Conservation (phyloP, 2,888 invertebrate species). For the Drosophila bunnanda region DNA sequence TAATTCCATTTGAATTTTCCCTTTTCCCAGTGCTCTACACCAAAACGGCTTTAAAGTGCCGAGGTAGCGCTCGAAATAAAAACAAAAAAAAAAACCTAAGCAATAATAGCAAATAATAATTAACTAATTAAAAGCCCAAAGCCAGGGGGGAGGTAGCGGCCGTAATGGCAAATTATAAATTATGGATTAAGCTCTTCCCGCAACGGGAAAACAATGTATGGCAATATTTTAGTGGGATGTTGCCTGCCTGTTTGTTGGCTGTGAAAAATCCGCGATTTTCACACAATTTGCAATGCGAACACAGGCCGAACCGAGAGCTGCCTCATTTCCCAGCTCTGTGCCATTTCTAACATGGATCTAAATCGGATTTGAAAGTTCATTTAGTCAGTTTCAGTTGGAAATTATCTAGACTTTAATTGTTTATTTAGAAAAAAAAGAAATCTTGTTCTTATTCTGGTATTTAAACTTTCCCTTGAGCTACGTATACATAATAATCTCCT, state of each 20-base stretch:
- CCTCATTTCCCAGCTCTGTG: slow-evolving; percentile 12
- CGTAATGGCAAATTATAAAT: slow-evolving; percentile 65
- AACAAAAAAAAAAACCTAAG: slow-evolving; percentile 32
- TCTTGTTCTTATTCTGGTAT: background rate
- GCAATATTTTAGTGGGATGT: slow-evolving; percentile 12
- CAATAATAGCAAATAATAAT: slow-evolving; percentile 66
- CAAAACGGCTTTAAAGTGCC: slow-evolving; percentile 22
- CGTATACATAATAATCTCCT: background rate
- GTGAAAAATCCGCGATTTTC: slow-evolving; percentile 58
- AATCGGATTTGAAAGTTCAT: slow-evolving; percentile 26
- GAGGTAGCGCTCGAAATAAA: background rate
- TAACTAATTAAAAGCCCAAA: slow-evolving; percentile 63
- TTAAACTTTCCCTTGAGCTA: background rate
- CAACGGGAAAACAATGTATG: slow-evolving; percentile 40
- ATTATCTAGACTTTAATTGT: no score
- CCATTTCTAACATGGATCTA: slow-evolving; percentile 5
- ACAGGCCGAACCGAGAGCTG: background rate
- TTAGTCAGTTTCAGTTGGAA: background rate
- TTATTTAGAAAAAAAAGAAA: background rate
- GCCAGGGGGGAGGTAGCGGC: slow-evolving; percentile 29
- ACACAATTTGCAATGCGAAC: slow-evolving; percentile 71
- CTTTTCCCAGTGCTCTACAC: background rate
- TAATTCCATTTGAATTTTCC: slow-evolving; percentile 9
- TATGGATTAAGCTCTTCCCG: slow-evolving; percentile 58
- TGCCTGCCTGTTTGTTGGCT: slow-evolving; percentile 23